A percentile compares a stretch with the other conserved stretches of the same genome.
These are phyloP conservation scores for Epinephelus moara DNA, from an alignment of 2,113 vertebrate species.

Conservation along the genomic window DNA sequence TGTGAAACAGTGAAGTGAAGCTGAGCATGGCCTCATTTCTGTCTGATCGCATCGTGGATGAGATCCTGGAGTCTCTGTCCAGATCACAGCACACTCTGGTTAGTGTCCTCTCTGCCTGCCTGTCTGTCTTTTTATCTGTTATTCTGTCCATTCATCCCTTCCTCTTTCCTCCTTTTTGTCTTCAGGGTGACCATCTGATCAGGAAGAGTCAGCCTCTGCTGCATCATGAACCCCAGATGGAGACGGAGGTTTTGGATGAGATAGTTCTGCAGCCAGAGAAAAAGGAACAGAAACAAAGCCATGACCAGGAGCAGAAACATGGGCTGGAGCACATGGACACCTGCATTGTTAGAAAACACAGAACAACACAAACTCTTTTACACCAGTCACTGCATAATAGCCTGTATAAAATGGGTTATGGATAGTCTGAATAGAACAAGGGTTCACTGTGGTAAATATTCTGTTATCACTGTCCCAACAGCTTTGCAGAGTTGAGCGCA, in stretches of 20 bases:
- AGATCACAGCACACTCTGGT: constrained; percentile 93
- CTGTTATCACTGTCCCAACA: background rate
- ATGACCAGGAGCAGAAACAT: constrained; percentile 76
- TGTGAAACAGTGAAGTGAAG: constrained; percentile 91
- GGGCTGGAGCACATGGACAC: constrained; percentile 88
- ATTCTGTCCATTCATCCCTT: background rate
- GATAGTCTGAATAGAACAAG: background rate
- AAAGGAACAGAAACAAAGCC: constrained; percentile 69
- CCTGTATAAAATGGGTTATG: background rate
- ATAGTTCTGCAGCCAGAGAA: constrained; percentile 81
- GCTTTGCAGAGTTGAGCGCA: background rate
- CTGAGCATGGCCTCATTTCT: constrained; percentile 93
- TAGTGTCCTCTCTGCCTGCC: constrained; percentile 58
- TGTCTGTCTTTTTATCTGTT: background rate
- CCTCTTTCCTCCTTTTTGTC: background rate
- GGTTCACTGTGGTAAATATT: background rate
- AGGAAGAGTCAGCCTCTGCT: constrained; percentile 85
- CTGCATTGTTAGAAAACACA: constrained; percentile 84
- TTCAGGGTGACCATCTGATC: constrained; percentile 91
- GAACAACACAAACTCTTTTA: background rate
- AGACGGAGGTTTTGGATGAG: constrained; percentile 88
- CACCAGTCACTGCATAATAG: background rate
- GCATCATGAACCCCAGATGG: constrained; percentile 83
- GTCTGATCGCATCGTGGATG: constrained; percentile 95
- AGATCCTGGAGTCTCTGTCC: constrained; percentile 95